A percentile compares a stretch with the other conserved stretches of the same genome.
These are phyloP conservation scores for Lethrus apterus DNA, from an alignment of 1,140 invertebrate genomes.

Conservation along the genomic window DNA sequence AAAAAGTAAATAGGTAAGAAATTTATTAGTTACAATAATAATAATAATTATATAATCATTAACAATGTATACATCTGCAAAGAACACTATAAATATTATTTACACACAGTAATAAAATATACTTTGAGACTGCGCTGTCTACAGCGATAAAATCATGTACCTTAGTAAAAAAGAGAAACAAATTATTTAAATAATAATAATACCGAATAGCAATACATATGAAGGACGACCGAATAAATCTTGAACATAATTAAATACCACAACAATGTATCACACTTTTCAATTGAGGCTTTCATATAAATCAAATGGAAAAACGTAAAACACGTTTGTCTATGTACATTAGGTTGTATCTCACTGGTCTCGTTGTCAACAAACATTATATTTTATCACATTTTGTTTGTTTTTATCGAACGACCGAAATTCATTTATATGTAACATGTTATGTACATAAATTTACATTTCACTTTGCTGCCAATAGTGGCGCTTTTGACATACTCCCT, in stretches of 20 bases:
- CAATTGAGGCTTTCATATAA: not conserved
- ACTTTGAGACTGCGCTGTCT: not conserved
- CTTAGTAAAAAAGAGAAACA: not conserved
- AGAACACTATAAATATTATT: slow-evolving; percentile 11
- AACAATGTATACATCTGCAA: slow-evolving; percentile 7
- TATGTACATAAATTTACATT: slow-evolving; percentile 1
- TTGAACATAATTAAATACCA: slow-evolving; percentile 1
- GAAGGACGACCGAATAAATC: not conserved
- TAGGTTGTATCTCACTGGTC: slow-evolving; percentile 8
- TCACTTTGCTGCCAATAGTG: slow-evolving; percentile 5
- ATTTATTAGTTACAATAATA: slow-evolving; percentile 13
- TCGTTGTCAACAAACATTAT: slow-evolving; percentile 2
- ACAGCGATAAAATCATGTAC: slow-evolving; percentile 3
- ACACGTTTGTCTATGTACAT: slow-evolving; percentile 9
- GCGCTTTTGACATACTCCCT: not conserved
- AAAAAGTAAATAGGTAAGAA: slow-evolving; percentile 28
- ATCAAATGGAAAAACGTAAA: too few species aligned
- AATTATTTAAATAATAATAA: slow-evolving; percentile 11
- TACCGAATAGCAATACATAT: slow-evolving; percentile 15
- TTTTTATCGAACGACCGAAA: too few species aligned
- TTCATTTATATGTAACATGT: not conserved
- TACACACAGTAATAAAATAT: slow-evolving; percentile 10
- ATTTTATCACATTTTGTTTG: slow-evolving; percentile 8
- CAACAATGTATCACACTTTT: slow-evolving; percentile 9
- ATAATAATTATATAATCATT: slow-evolving; percentile 11